Base-by-base conservation (phyloP, 2,113 vertebrate genomes). In the Oreochromis tanganicae region DNA sequence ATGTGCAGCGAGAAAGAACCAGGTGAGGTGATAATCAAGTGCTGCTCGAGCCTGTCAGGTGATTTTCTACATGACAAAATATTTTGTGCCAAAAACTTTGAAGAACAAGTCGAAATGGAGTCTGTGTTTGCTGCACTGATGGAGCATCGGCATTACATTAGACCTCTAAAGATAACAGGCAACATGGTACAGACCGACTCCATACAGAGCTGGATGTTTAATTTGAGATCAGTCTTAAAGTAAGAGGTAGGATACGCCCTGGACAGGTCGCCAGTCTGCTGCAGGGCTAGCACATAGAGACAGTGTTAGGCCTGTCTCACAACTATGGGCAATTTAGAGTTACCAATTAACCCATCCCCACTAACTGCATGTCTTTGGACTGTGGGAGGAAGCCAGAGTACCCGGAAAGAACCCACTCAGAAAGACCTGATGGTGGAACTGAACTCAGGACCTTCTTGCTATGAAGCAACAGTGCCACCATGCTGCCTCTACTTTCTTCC, bases 391-490 rank as follows among this genome's bases (percentile, higher is more conserved):
- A 38, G 61, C 61, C 4, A 1, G 61, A 66, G 61, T 66, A 38
- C 32, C 34, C 0, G 0, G n/a, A 0, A 17, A 66, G 32, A 1
- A 1, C 10, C 17, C 17, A 3, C 32, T n/a, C 34, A 1, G 19
- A 66, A 19, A 2, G 61, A 66, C 8, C 9, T 38, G 9, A 38
- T 9, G 34, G 3, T 36, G 34, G 34, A 34, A 34, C 8, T 36
- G 36, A 38, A 38, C 9, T 38, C 36, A 38, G 36, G 36, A 9
- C 27, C 56, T 59, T 16, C 13, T 29, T 32, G 27, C 56, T 32
- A 29, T 9, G 14, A 61, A 17, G 61, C 34, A 21, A 3, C 34
- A 66, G 34, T 3, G 61, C 1, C 19, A 38, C 2, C 34, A 1
- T 3, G 61, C 61, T n/a, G 34, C 61, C 2, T 19, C 19, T 1